Percentiles rank a stretch among this genome's conserved stretches.
These are phyloP conservation scores for Corynorhinus townsendii DNA, from an alignment of 2,113 vertebrate genomes.

Conservation along the genomic window DNA sequence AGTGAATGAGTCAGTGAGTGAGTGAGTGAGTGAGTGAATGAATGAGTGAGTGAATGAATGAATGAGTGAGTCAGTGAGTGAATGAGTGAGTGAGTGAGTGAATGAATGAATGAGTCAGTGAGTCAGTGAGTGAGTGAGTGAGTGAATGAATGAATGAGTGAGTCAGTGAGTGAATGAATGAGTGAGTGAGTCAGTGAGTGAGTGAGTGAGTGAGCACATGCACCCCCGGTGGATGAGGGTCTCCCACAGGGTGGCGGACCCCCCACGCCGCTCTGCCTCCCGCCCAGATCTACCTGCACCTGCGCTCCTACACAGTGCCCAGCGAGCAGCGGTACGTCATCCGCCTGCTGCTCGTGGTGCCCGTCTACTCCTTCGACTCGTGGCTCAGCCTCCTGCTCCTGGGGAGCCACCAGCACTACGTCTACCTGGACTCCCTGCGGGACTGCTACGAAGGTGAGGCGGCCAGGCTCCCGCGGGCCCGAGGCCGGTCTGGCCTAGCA, in stretches of 20 bases:
- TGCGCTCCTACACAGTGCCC: conserved; percentile 90
- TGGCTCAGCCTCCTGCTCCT: conserved; percentile 98
- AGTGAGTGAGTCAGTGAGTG: too few relatives aligned
- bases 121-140: too few relatives aligned
- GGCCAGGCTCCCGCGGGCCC: background rate
- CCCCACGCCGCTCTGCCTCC: background rate
- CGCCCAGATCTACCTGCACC: conserved; percentile 91
- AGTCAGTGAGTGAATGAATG: too few relatives aligned
- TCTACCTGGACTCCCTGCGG: conserved; percentile 93
- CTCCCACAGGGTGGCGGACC: background rate
- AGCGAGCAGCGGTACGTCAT: conserved; percentile 97
- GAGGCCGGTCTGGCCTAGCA: background rate
- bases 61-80: accelerated
- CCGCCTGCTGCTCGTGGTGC: conserved; percentile 95
- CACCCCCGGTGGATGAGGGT: background rate
- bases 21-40: too few relatives aligned
- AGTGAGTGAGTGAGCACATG: background rate
- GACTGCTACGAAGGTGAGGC: conserved; percentile 95
- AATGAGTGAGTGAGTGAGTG: background rate
- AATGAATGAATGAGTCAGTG: background rate
- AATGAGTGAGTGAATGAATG: background rate
- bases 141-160: too few relatives aligned
- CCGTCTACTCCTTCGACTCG: conserved; percentile 93
- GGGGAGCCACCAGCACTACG: conserved; percentile 90
- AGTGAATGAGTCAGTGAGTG: too few relatives aligned